Percentiles rank a stretch among this genome's conserved stretches.
These are phyloP conservation scores for Trichogramma dendrolimi DNA, from an alignment of 2,888 invertebrate genomes.

Conservation along the genomic window DNA sequence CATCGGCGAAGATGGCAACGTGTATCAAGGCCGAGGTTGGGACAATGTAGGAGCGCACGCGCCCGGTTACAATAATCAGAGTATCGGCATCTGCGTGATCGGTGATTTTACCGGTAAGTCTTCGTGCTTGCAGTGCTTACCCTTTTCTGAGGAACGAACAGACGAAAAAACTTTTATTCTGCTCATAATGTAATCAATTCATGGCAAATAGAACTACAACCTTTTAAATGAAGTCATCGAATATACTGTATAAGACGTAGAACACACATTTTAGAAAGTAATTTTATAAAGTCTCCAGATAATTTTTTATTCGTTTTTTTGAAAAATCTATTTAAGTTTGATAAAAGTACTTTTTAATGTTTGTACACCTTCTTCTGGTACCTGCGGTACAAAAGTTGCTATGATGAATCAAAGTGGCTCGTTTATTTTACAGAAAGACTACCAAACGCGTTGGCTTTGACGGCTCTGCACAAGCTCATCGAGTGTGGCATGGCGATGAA, in stretches of 20 bases:
- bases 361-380: background rate
- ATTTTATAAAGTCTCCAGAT: too few relatives aligned
- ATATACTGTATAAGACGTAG: too few relatives aligned
- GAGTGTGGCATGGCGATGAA: slow-evolving; percentile 42
- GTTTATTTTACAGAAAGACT: slow-evolving; percentile 38
- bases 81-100: slow-evolving; percentile 50
- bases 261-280: too few relatives aligned
- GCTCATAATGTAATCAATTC: too few relatives aligned
- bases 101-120: slow-evolving; percentile 48
- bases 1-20: slow-evolving; percentile 55
- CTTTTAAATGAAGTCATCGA: too few relatives aligned
- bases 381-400: background rate
- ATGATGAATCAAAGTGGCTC: background rate
- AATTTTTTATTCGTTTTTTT: too few relatives aligned
- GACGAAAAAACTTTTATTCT: too few relatives aligned
- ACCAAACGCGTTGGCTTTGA: slow-evolving; percentile 44
- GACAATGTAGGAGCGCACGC: slow-evolving; percentile 49
- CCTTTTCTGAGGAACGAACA: too few relatives aligned
- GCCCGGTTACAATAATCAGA: slow-evolving; percentile 49
- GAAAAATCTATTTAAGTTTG: too few relatives aligned
- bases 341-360: too few relatives aligned
- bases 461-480: slow-evolving; percentile 42
- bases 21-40: slow-evolving; percentile 53
- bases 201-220: too few relatives aligned
- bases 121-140: too few relatives aligned